Evolutionary conservation across 2,113 vertebrate genomes (phyloP), one percentile per base, ranked within the genome.

Genomic region (Dicentrarchus labrax): DNA sequence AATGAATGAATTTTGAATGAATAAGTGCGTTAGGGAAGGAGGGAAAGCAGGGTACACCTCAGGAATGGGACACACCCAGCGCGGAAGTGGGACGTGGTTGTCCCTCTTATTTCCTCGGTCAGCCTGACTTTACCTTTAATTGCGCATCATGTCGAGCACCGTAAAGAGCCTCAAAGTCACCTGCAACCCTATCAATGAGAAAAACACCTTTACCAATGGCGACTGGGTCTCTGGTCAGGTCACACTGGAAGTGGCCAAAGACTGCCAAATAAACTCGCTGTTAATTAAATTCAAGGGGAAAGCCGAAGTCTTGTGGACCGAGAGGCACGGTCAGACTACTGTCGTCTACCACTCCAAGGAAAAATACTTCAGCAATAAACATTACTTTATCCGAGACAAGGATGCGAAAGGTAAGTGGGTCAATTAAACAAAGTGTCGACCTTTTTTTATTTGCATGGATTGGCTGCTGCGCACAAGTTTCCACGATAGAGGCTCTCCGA

Each of bases 211-310:
- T 9, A 90, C 80, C 0, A 87, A 10, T 1, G 94, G 94, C 0
- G 94, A 95, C 79, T 6, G 0, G 1, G 22, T 96, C 0, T 73
- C 78, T 0, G 95, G 94, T 0, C 73, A 82, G 8, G 85, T 96
- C 3, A 71, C 70, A 13, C 19, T 95, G 62, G 91, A 96, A 8
- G 65, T 92, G 57, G 60, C 13, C 13, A 95, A 94, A 75, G 88
- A 94, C 11, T 94, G 79, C 4, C 4, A 90, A 0, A 83, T 94
- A 0, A 30, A 88, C 0, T 78, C 72, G 0, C 78, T 96, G 36
- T 68, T 21, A 1, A 24, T 96, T 0, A 93, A 94, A 71, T 93
- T 93, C 3, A 96, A 96, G 47, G 95, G 94, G 1, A 94, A 95
- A 70, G 92, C 95, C 0, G 67, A 89, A 0, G 94, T 95, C 0